Conservation (phyloP, 2,797 vertebrate genomes). For the Megaceryle alcyon region DNA sequence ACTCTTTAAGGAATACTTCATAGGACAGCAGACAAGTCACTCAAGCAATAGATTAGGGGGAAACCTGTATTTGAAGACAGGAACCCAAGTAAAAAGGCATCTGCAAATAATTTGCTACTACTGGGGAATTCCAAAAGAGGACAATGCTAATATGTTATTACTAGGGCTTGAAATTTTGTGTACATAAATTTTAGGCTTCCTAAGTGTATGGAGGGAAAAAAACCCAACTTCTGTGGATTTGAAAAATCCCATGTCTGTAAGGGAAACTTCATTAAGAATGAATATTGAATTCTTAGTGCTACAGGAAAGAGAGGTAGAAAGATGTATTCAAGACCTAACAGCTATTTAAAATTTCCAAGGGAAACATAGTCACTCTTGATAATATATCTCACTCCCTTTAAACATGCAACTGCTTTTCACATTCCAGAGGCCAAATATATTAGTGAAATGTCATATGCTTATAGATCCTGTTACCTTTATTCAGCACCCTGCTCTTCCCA, state of each 20-base stretch:
- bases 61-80: neutral
- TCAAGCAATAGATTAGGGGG: neutral
- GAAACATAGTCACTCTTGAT: neutral
- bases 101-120: neutral
- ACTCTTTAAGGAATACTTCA: neutral
- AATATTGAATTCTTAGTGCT: neutral
- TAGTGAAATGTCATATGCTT: conserved; percentile 49
- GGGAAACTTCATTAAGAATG: neutral
- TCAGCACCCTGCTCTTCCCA: conserved; percentile 38
- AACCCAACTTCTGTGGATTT: neutral
- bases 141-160: neutral
- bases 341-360: neutral
- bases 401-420: conserved; percentile 11
- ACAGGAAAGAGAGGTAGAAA: neutral
- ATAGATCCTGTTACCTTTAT: conserved; percentile 67
- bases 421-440: conserved; percentile 53
- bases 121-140: neutral
- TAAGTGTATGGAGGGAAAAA: neutral
- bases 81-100: neutral
- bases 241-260: neutral
- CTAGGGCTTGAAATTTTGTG: neutral
- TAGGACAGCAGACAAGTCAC: neutral
- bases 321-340: neutral
- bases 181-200: neutral
- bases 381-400: neutral